phyloP scores from a whole-genome alignment of 2,888 invertebrate species.

The Aphodius sticticus region DNA sequence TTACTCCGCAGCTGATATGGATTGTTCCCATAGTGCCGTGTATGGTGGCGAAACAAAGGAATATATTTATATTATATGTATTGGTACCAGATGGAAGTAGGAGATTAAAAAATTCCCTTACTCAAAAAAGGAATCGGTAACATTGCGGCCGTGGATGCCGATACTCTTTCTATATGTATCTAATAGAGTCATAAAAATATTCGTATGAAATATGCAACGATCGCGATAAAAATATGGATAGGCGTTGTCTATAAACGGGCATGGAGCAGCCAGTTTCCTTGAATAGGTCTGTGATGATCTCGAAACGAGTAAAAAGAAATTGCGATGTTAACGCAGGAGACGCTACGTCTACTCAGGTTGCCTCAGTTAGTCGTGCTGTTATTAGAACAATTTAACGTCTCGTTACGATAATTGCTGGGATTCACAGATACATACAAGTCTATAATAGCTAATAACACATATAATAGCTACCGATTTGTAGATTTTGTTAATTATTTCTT shows the following conservation, averaged over 20 bases:
- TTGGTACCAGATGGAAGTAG: neutral
- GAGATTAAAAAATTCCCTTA: neutral
- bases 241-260: neutral
- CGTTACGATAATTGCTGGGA: neutral
- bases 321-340: neutral
- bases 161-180: neutral
- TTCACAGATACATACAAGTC: neutral
- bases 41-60: neutral
- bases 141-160: neutral
- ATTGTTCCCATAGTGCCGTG: neutral
- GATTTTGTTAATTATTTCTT: too few species aligned
- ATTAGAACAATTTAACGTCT: too few species aligned
- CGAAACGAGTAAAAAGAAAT: neutral
- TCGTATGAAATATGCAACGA: neutral
- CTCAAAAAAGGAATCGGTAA: neutral
- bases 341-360: neutral
- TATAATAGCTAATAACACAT: too few species aligned
- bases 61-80: conserved; percentile 4
- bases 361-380: neutral
- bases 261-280: neutral
- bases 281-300: neutral
- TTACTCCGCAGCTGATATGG: neutral
- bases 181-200: conserved; percentile 4
- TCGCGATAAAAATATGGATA: neutral
- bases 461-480: too few species aligned